These are phyloP conservation scores for Cydia fagiglandana DNA, from an alignment of 1,140 invertebrate genomes.

Conservation along the genomic window DNA sequence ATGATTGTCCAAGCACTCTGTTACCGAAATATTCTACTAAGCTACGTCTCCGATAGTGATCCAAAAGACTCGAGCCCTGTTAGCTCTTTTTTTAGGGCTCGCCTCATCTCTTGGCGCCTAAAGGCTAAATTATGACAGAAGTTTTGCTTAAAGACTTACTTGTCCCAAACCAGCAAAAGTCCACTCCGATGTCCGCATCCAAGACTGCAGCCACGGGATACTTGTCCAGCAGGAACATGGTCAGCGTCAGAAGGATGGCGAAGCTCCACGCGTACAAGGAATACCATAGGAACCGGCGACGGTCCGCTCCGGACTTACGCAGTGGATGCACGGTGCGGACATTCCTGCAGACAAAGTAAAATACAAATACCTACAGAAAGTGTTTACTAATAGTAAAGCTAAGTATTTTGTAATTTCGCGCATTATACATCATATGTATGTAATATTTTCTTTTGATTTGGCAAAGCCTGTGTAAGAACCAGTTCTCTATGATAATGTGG, in stretches of 20 bases:
- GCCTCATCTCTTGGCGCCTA: too few species aligned
- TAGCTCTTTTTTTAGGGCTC: too few species aligned
- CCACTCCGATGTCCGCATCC: slow-evolving; percentile 77
- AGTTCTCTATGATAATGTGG: too few species aligned
- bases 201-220: slow-evolving; percentile 68
- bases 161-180: slow-evolving; percentile 79
- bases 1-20: not conserved
- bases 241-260: slow-evolving; percentile 75
- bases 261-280: slow-evolving; percentile 82
- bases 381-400: too few species aligned
- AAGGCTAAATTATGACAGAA: too few species aligned
- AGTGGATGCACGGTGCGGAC: slow-evolving; percentile 69
- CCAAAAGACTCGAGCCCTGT: too few species aligned
- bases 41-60: too few species aligned
- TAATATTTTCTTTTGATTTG: too few species aligned
- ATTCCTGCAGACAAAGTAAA: slow-evolving; percentile 52
- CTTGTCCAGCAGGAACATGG: slow-evolving; percentile 74
- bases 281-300: slow-evolving; percentile 80
- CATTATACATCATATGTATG: too few species aligned
- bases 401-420: too few species aligned
- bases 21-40: not conserved
- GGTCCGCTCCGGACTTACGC: slow-evolving; percentile 70
- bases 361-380: not conserved
- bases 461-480: too few species aligned
- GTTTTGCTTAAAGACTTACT: slow-evolving; percentile 56